Percentiles rank a stretch among this genome's conserved stretches.
phyloP scores from a whole-genome alignment of 2,113 vertebrate genomes.

The Python bivittatus region DNA sequence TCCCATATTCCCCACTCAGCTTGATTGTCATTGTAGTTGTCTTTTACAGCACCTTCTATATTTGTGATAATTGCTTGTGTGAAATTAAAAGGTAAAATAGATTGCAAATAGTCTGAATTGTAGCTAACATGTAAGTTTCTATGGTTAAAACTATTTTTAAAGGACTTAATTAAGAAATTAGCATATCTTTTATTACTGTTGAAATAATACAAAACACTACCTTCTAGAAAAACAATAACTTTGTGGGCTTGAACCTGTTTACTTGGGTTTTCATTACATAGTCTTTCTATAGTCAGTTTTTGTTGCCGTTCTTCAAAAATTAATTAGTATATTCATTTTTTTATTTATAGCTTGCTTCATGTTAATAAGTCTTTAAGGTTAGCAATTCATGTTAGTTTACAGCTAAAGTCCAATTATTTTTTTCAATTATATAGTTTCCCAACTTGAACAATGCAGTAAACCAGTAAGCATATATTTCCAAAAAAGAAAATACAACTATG shows the following conservation, averaged over 20 bases:
- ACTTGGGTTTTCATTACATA: constrained; percentile 11
- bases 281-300: background rate
- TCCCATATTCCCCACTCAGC: too few relatives aligned
- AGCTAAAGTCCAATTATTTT: background rate
- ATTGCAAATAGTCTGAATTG: background rate
- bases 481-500: too few relatives aligned
- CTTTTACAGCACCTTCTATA: background rate
- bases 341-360: background rate
- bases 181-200: too few relatives aligned
- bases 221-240: constrained; percentile 6
- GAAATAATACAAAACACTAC: constrained; percentile 2
- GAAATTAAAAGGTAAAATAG: background rate
- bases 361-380: background rate
- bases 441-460: too few relatives aligned
- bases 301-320: background rate
- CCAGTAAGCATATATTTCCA: too few relatives aligned
- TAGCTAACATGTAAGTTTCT: background rate
- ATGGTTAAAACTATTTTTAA: background rate
- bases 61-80: background rate
- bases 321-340: background rate
- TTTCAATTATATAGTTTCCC: background rate
- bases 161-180: background rate
- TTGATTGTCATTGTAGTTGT: background rate
- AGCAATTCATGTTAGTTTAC: background rate
- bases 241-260: background rate